Percentiles rank a stretch among this genome's conserved stretches.
Conservation (phyloP, 1,140 invertebrate genomes). For the Bombus huntii region DNA sequence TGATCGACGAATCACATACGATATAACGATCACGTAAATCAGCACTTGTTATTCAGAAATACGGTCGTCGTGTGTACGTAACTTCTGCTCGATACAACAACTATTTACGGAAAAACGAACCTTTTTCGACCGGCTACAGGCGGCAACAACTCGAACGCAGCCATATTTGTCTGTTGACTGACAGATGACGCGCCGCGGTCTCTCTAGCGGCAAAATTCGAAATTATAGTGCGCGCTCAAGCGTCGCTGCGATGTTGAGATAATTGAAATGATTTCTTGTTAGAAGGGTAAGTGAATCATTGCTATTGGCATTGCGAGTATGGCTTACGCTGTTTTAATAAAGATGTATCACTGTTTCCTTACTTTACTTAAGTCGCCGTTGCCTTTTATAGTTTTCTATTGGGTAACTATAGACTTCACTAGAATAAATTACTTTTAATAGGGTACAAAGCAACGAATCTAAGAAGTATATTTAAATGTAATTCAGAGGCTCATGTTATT, state of each 20-base stretch:
- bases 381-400: neutral
- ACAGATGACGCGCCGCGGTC: slow-evolving; percentile 20
- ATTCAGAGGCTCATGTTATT: no score
- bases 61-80: neutral
- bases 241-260: neutral
- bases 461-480: neutral
- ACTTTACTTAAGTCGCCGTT: neutral
- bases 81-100: neutral
- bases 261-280: neutral
- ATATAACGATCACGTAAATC: neutral
- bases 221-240: neutral
- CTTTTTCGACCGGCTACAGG: neutral
- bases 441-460: neutral
- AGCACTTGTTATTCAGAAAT: neutral
- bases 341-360: neutral
- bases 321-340: neutral
- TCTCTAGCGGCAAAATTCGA: slow-evolving; percentile 9
- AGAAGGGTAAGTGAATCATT: neutral
- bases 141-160: neutral
- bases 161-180: slow-evolving; percentile 24
- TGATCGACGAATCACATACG: neutral
- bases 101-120: neutral
- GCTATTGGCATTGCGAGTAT: neutral
- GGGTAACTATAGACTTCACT: neutral
- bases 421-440: neutral